Evolutionary conservation across 2,888 invertebrate species (phyloP).

Genomic region (Cerastis rubricosa): DNA sequence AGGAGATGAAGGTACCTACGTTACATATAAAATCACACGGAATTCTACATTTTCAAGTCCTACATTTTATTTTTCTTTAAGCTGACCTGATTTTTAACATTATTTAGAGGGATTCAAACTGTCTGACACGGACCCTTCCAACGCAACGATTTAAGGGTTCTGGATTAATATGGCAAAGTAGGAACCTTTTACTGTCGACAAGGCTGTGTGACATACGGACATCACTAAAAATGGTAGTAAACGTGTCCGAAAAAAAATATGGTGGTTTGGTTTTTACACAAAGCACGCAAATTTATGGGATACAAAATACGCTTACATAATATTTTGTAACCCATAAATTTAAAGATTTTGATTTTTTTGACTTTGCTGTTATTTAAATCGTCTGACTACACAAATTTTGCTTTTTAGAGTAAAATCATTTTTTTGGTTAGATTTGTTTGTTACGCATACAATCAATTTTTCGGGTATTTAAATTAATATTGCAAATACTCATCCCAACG

Average conservation of each 20-base stretch:
- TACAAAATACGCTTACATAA: too few species aligned
- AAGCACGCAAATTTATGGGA: too few species aligned
- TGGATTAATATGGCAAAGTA: not conserved
- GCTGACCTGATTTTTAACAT: conserved; percentile 11
- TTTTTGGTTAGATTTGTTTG: not conserved
- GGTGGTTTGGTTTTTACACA: too few species aligned
- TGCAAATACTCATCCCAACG: not conserved
- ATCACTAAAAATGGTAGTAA: not conserved
- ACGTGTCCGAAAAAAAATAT: not conserved
- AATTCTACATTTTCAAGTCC: conserved; percentile 21
- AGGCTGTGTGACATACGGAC: not conserved
- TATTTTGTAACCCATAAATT: not conserved
- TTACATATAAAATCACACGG: conserved; percentile 34
- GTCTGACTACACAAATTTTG: not conserved
- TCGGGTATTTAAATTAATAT: not conserved
- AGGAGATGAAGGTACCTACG: conserved; percentile 26
- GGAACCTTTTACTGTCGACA: not conserved
- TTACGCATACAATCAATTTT: not conserved
- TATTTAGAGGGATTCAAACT: conserved; percentile 9
- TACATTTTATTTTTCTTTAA: conserved; percentile 9
- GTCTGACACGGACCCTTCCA: not conserved
- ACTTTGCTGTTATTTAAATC: not conserved
- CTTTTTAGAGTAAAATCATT: not conserved
- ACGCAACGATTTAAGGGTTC: conserved; percentile 13
- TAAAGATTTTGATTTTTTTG: not conserved